Base-by-base conservation (phyloP, 2,797 vertebrate genomes). In the Sphaeramia orbicularis region DNA sequence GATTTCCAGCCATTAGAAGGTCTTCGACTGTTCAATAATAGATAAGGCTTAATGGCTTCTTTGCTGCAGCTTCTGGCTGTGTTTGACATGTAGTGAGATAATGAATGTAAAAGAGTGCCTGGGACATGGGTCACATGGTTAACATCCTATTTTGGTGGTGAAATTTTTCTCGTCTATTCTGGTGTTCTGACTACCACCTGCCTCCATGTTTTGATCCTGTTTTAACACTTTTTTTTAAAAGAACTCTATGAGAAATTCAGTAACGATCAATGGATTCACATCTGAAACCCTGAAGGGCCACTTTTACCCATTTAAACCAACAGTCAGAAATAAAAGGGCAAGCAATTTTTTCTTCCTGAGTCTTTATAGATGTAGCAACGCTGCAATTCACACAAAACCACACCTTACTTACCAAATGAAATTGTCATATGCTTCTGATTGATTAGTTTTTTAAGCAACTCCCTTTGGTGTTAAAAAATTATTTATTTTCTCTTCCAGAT, bases 11-110 rank as follows among this genome's bases (percentile, higher is more conserved):
- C 78, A 92, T 92, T 90, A 91, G 62, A 84, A 62, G 58, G 73
- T 78, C 86, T 85, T 85, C 71, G 75, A 80, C 78, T 92, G 71
- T 78, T 94, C 80, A 92, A 93, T 94, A 93, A 94, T 94, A 91
- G 85, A 93, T 93, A 75, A 80, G 82, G 85, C 76, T 81, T 93
- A 92, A 94, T 92, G 85, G 80, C 79, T 83, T 81, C 74, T 81
- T 80, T 82, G 80, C 84, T 69, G 75, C 88, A 44, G 81, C 88
- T 86, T 73, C 79, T 77, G 78, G 83, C 83, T 84, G 63, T 78
- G 66, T 89, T 86, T 89, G 90, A 89, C 86, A 89, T 79, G 78
- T 67, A 71, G 63, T 58, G 60, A 87, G 82, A 91, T 87, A 83
- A 89, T 87, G 80, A 91, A 87, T 88, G 75, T 78, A 85, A 87